Evolutionary conservation across 64 coral and sea anemone species (phyloP).

Genomic region (Montipora capricornis): DNA sequence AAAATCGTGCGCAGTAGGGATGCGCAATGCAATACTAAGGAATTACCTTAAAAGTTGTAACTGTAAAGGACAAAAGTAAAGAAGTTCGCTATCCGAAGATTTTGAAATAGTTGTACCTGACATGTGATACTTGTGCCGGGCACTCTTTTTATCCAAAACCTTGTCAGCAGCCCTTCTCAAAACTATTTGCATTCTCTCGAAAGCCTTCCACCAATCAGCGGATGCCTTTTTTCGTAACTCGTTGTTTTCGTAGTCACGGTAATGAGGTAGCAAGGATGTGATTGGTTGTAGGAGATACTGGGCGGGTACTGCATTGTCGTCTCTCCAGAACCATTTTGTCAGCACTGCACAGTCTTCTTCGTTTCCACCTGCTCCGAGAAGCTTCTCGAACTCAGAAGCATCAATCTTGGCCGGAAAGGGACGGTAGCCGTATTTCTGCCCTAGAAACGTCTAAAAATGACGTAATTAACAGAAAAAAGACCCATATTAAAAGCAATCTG

Average conservation of each 20-base stretch:
- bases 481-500: neutral
- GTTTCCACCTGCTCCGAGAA: conserved; percentile 55
- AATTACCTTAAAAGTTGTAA: no score
- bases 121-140: conserved; percentile 81
- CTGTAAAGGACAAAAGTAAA: neutral
- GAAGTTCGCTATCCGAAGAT: neutral
- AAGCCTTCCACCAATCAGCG: conserved; percentile 81
- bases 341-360: conserved; percentile 61
- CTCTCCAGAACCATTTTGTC: conserved; percentile 81
- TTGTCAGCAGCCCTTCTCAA: conserved; percentile 80
- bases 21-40: no score
- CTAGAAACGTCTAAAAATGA: conserved; percentile 87
- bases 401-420: conserved; percentile 83
- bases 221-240: conserved; percentile 84
- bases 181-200: conserved; percentile 85
- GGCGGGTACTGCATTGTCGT: conserved; percentile 85
- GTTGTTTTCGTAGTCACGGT: conserved; percentile 72
- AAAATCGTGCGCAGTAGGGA: no score
- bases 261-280: conserved; percentile 82
- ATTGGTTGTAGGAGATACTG: conserved; percentile 92
- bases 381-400: conserved; percentile 79
- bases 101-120: conserved; percentile 71
- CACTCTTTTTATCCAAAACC: conserved; percentile 52
- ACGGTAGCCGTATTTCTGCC: conserved; percentile 96
- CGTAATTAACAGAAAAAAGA: neutral